A percentile compares a stretch with the other conserved stretches of the same genome.
Evolutionary conservation across 2,888 invertebrate genomes (phyloP).

Genomic region (Orthosia gothica): DNA sequence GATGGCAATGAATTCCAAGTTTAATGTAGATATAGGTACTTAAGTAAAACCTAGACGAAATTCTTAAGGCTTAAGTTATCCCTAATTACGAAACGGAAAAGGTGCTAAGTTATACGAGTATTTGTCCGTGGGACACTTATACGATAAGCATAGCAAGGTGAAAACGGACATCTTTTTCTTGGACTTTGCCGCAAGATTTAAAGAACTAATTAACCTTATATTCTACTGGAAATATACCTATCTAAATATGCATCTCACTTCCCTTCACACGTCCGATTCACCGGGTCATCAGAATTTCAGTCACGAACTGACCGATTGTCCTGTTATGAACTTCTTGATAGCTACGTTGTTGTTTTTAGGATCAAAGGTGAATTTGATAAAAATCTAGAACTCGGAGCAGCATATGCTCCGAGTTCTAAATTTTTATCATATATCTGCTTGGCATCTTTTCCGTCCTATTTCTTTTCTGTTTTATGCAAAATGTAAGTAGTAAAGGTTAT

Average conservation of each 20-base stretch:
- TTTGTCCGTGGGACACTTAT: not conserved
- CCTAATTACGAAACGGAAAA: not conserved
- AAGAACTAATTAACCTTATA: not conserved
- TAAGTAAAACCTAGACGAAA: not conserved
- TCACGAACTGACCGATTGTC: not conserved
- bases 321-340: slow-evolving; percentile 6
- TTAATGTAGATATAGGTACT: not conserved
- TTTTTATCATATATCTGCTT: no score
- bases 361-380: no score
- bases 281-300: not conserved
- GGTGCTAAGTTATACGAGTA: not conserved
- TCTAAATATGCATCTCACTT: not conserved
- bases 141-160: no score
- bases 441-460: no score
- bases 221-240: no score
- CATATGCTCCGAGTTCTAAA: no score
- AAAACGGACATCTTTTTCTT: not conserved
- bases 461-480: no score
- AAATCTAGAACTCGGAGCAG: no score
- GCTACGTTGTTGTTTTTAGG: not conserved
- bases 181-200: not conserved
- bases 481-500: no score
- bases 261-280: not conserved
- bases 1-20: not conserved
- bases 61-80: not conserved